Evolutionary conservation across 2,797 vertebrate species (phyloP), one percentile per base, ranked within the genome.

Genomic region (Argyrosomus regius): DNA sequence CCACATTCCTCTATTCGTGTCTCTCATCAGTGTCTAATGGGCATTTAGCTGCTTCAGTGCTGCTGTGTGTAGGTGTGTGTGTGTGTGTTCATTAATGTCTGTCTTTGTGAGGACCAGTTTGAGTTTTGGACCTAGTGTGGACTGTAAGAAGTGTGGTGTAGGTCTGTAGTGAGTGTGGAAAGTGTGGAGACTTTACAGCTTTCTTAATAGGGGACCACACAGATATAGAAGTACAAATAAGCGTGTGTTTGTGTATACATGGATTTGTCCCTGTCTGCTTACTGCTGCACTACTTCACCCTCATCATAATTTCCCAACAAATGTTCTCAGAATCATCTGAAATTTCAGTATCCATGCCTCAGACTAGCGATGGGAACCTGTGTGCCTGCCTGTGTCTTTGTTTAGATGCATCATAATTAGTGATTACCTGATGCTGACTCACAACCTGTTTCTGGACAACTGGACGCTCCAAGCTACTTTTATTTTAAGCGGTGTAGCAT

Each of bases 21-120:
- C 87, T 86, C 31, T 91, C 83, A 82, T 78, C 72, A n/a, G 56
- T 39, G 66, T 88, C 41, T 81, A 83, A 87, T 87, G 85, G 66
- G 65, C 71, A 75, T 88, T 83, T 83, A 80, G 61, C 65, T 74
- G 71, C 60, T 26, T 75, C 61, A 59, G 14, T 31, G 39, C 22
- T 11, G 45, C 8, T 61, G 46, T 63, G 48, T 60, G 52, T 48
- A 60, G 20, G 35, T 35, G 35, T 60, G 52, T 39, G 68, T 35
- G 75, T 35, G 48, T 18, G 5, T 43, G 22, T 68, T 48, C 18
- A 43, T 12, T 69, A 20, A 39, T 26, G 52, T 52, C n/a, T 54
- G 10, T 74, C 28, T 76, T 48, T 75, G 49, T 56, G 31, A 78
- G 53, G 28, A 61, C 71, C 24, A 57, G 39, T 54, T 46, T 39